phyloP scores from a whole-genome alignment of 2,888 invertebrate genomes.

The Acanthococcus lagerstroemiae region DNA sequence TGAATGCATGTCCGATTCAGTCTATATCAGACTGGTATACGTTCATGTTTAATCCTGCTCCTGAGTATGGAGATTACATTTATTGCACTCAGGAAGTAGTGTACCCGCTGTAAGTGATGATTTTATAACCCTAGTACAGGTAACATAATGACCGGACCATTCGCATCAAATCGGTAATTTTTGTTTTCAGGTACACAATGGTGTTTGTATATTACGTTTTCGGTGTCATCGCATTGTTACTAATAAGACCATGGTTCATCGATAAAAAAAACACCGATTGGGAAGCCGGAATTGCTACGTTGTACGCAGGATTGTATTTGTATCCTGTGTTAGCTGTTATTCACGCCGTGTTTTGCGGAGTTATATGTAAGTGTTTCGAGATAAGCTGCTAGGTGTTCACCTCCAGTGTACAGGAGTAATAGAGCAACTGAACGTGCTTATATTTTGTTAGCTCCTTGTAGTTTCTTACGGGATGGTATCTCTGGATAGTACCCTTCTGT shows the following conservation, averaged over 20 bases:
- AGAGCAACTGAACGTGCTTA: too few species aligned
- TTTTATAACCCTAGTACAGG: slow-evolving; percentile 9
- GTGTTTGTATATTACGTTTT: slow-evolving; percentile 82
- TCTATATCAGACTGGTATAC: slow-evolving; percentile 95
- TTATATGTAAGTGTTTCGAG: slow-evolving; percentile 63
- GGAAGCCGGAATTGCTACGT: slow-evolving; percentile 59
- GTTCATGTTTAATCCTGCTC: slow-evolving; percentile 82
- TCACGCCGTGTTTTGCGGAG: slow-evolving; percentile 81
- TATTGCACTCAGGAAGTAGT: slow-evolving; percentile 97
- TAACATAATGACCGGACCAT: background rate
- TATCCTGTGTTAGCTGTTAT: slow-evolving; percentile 75
- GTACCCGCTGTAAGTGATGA: slow-evolving; percentile 78
- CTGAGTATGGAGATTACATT: slow-evolving; percentile 76
- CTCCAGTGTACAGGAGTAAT: too few species aligned
- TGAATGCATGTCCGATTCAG: slow-evolving; percentile 68
- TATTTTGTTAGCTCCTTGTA: background rate
- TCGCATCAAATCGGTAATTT: slow-evolving; percentile 4
- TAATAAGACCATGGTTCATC: slow-evolving; percentile 65
- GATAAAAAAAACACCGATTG: slow-evolving; percentile 51
- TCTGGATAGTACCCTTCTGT: too few species aligned
- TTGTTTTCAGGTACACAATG: slow-evolving; percentile 69
- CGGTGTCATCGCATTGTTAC: slow-evolving; percentile 65
- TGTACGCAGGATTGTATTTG: slow-evolving; percentile 90
- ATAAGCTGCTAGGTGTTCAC: background rate
- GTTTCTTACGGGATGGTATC: slow-evolving; percentile 23